phyloP scores from a whole-genome alignment of 2,113 vertebrate genomes.

The Donacobius atricapilla region DNA sequence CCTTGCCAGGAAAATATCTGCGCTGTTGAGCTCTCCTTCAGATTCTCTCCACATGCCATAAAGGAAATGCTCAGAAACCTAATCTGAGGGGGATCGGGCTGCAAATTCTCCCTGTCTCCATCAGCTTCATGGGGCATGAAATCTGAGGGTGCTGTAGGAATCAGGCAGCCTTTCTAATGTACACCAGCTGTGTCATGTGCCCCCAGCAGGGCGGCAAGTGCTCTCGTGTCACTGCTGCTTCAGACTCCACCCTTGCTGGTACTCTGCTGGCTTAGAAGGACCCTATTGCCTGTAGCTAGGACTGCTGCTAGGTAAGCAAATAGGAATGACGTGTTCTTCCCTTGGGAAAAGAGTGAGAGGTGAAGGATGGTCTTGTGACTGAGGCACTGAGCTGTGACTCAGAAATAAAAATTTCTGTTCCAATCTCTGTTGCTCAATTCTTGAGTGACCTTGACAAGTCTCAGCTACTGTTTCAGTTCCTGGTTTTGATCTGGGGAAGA shows the following conservation, averaged over 20 bases:
- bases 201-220: background rate
- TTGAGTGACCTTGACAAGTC: constrained; percentile 14
- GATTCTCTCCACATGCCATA: constrained; percentile 49
- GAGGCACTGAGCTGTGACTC: constrained; percentile 5
- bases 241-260: background rate
- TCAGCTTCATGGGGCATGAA: background rate
- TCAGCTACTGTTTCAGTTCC: background rate
- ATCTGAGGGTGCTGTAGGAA: background rate
- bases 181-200: background rate
- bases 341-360: background rate
- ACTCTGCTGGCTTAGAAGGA: background rate
- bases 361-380: constrained; percentile 18
- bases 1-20: constrained; percentile 59
- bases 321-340: background rate
- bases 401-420: background rate
- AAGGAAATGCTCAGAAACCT: constrained; percentile 47
- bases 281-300: background rate
- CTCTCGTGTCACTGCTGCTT: background rate
- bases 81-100: constrained; percentile 12
- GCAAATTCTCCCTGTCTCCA: constrained; percentile 7
- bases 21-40: constrained; percentile 39
- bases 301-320: background rate
- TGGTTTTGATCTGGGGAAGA: background rate
- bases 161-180: background rate
- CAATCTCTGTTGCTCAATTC: background rate